Evolutionary conservation across 2,797 vertebrate species (phyloP).

Genomic region (Chiloscyllium punctatum): DNA sequence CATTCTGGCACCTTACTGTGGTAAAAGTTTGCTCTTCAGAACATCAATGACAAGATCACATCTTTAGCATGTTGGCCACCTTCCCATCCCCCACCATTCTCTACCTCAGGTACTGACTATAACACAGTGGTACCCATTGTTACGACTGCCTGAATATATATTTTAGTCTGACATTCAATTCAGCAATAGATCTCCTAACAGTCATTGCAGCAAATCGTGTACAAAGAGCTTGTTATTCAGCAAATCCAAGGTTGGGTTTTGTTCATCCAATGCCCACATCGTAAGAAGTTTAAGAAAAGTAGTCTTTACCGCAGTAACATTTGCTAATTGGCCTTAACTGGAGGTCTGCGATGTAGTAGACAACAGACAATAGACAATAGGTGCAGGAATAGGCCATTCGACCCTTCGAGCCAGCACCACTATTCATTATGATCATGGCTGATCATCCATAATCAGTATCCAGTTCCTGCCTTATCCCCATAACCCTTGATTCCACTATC

Average conservation of each 20-base stretch:
- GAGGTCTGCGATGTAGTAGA: background rate
- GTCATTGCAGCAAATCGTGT: background rate
- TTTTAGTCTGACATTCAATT: conserved; percentile 15
- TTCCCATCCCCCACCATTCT: background rate
- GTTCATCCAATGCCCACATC: background rate
- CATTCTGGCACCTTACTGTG: background rate
- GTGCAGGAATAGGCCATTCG: too few species aligned
- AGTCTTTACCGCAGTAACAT: background rate
- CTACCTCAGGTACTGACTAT: background rate
- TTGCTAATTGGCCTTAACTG: background rate
- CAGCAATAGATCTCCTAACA: background rate
- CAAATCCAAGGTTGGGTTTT: background rate
- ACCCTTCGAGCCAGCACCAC: too few species aligned
- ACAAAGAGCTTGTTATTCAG: background rate
- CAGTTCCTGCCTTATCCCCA: too few species aligned
- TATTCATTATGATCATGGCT: too few species aligned
- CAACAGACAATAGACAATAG: too few species aligned
- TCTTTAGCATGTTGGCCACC: background rate
- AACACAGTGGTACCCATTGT: conserved; percentile 2
- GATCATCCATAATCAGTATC: too few species aligned
- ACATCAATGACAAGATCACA: background rate
- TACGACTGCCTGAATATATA: background rate
- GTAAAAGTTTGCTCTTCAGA: background rate
- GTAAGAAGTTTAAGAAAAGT: background rate
- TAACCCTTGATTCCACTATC: too few species aligned